Conservation (phyloP, 2,113 vertebrate species). For the Morphnarchus princeps region DNA sequence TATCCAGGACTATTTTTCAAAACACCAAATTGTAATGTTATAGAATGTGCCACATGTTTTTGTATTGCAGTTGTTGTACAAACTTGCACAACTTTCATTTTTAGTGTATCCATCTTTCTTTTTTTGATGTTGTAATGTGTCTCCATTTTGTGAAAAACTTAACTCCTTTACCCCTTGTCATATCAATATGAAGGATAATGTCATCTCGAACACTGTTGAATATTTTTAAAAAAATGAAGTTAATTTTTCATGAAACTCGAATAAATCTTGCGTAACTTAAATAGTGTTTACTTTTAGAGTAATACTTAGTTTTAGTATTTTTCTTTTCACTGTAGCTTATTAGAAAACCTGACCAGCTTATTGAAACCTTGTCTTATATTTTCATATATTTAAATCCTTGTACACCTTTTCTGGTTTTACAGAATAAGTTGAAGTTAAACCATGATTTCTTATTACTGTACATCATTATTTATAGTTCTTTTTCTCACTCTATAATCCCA, state of each 20-base stretch:
- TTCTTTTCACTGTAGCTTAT: not conserved
- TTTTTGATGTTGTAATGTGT: not conserved
- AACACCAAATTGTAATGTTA: not conserved
- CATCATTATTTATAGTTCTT: not conserved
- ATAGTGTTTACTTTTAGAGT: not conserved
- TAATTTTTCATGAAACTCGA: not conserved
- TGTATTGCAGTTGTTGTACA: not conserved
- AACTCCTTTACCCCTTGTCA: not conserved
- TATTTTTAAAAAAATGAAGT: rapidly evolving
- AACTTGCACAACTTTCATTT: not conserved
- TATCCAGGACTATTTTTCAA: not conserved
- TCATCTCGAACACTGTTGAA: not conserved
- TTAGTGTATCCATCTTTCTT: not conserved
- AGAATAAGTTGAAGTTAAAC: not conserved
- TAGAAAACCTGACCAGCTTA: not conserved
- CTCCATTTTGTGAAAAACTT: not conserved
- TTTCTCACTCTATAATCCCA: not conserved
- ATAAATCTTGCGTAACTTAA: not conserved
- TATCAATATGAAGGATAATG: not conserved
- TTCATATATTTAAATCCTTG: not conserved
- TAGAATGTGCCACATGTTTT: not conserved
- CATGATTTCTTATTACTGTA: not conserved
- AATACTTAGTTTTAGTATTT: not conserved
- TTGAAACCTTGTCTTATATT: not conserved
- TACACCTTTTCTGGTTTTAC: not conserved